Percentiles rank a stretch among this genome's conserved stretches.
Conservation (phyloP, 2,888 invertebrate species). For the Lapara coniferarum region DNA sequence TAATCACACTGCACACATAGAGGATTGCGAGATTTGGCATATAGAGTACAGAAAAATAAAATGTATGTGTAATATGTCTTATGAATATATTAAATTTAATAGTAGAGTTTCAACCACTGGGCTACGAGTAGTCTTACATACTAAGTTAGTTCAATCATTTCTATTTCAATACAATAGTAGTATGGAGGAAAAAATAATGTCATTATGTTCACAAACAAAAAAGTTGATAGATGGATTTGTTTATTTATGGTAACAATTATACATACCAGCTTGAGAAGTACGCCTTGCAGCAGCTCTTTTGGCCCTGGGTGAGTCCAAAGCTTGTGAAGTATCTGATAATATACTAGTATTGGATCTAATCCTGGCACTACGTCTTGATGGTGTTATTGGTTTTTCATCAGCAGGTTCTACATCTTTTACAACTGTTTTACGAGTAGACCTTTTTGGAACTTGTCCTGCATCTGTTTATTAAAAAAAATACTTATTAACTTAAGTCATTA, state of each 20-base stretch:
- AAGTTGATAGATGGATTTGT: too few species aligned
- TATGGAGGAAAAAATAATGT: too few species aligned
- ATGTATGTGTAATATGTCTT: too few species aligned
- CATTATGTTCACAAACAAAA: too few species aligned
- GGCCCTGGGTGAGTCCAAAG: conserved; percentile 68
- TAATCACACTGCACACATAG: too few species aligned
- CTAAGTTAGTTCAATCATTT: too few species aligned
- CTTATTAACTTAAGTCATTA: neutral
- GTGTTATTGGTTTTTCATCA: conserved; percentile 61
- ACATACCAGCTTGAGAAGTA: conserved; percentile 64
- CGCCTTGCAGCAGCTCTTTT: conserved; percentile 67
- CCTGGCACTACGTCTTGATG: conserved; percentile 66
- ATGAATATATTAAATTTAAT: too few species aligned
- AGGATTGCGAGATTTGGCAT: too few species aligned
- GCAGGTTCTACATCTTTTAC: conserved; percentile 54
- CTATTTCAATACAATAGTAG: too few species aligned
- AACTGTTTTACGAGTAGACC: conserved; percentile 51
- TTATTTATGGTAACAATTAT: neutral
- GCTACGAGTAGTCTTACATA: too few species aligned
- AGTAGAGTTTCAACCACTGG: too few species aligned
- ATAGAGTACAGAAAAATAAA: too few species aligned
- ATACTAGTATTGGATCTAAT: conserved; percentile 66
- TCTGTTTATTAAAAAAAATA: conserved; percentile 39
- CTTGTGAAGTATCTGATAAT: conserved; percentile 56
- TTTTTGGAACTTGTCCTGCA: conserved; percentile 52